A percentile compares a stretch with the other conserved stretches of the same genome.
Conservation (phyloP, 2,113 vertebrate genomes). For the Serilophus lunatus region DNA sequence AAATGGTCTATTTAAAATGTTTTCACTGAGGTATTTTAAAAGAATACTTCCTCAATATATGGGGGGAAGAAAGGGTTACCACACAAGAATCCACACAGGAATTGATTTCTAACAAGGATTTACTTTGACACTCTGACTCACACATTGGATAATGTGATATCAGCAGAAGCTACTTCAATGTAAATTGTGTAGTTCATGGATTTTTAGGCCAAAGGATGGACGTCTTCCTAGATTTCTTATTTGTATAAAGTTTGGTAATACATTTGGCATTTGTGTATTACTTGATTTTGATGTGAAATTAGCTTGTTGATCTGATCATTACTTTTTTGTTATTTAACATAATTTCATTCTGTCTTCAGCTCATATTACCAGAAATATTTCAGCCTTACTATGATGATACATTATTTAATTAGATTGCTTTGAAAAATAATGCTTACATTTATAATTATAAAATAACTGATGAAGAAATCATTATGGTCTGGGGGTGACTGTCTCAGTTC, state of each 20-base stretch:
- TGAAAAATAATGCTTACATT: neutral
- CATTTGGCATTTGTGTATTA: neutral
- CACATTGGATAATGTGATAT: neutral
- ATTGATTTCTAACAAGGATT: neutral
- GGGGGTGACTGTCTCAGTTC: neutral
- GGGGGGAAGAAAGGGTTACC: neutral
- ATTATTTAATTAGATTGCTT: neutral
- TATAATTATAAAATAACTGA: neutral
- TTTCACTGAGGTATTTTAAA: neutral
- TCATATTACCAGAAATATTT: neutral
- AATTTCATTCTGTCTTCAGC: neutral
- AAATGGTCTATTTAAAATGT: neutral
- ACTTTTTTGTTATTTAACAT: neutral
- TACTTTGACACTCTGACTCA: neutral
- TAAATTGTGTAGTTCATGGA: neutral
- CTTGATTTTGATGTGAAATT: neutral
- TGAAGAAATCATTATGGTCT: neutral
- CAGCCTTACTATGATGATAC: neutral
- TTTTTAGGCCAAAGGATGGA: neutral
- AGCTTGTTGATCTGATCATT: neutral
- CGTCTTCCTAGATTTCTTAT: neutral
- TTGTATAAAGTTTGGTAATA: neutral
- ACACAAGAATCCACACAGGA: neutral
- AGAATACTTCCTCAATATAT: neutral
- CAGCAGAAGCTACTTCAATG: neutral